Evolutionary conservation across 2,888 invertebrate genomes (phyloP), one percentile per base, ranked within the genome.

Genomic region (Trisateles emortualis): DNA sequence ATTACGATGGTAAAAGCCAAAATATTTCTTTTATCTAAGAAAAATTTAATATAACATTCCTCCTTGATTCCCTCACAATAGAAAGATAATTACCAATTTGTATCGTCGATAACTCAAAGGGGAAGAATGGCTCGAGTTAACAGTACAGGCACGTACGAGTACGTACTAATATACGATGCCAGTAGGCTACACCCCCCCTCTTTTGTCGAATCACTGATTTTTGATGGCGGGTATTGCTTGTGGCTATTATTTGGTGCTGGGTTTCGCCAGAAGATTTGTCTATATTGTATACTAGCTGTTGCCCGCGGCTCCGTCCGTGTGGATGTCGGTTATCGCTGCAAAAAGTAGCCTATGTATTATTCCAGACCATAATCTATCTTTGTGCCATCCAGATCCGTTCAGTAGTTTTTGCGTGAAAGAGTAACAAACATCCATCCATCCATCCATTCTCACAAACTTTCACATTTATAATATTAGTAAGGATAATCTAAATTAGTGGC

Each of bases 71-170:
- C 29, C 36, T 36, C 24, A 56, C 43, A 68, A 68, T 59, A 57
- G 54, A 57, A 59, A 52, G 60, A 64, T 69, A 69, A 69, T 68
- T 49, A 68, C 56, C 66, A 57, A 69, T 69, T 66, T 68, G 66
- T 68, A 53, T 59, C 60, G 56, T 48, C 56, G 46, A 60, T 63
- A 63, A 60, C 44, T 66, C 49, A 45, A 52, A 63, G 55, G 47
- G 55, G 48, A 52, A 56, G 41, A 55, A 56, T 53, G 30, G 50
- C 13, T 36, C 13, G 16, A 30, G 8, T 69, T 55, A 43, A 26
- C n/a, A 68, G 58, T 56, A 52, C 48, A 55, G 59, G 57, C 69
- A 69, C 68, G 68, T 61, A 4, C 55, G 35, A 9, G n/a, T n/a
- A n/a, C n/a, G n/a, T n/a, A n/a, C n/a, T 8, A 5, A 13, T 5